Conservation (phyloP, 2,888 invertebrate species). For the Cantharis rufa region DNA sequence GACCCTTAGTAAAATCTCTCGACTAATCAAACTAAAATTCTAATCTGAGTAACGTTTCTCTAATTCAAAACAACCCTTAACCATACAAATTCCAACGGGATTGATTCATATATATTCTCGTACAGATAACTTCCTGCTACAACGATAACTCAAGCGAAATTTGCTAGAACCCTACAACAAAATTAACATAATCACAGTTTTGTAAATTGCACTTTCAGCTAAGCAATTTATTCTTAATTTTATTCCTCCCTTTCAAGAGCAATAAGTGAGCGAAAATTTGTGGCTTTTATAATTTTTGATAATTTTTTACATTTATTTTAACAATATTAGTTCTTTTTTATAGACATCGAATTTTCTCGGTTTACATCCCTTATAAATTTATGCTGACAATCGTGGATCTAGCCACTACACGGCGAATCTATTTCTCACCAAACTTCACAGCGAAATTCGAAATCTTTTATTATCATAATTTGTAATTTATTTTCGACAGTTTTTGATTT, state of each 20-base stretch:
- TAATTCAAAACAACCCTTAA: constrained; percentile 11
- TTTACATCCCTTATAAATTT: background rate
- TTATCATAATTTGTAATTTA: background rate
- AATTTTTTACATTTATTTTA: background rate
- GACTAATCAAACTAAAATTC: constrained; percentile 3
- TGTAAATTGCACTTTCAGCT: background rate
- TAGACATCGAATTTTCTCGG: too few species aligned
- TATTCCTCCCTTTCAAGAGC: background rate
- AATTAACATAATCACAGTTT: constrained; percentile 7
- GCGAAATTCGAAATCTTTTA: background rate
- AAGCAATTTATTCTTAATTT: background rate
- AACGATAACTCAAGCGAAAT: background rate
- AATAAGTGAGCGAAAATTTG: background rate
- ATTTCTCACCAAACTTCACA: background rate
- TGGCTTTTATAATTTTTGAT: background rate
- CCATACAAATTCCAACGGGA: constrained; percentile 5
- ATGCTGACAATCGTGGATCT: background rate
- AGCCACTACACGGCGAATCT: background rate
- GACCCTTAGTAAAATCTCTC: constrained; percentile 5
- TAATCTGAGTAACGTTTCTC: constrained; percentile 13
- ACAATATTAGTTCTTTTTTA: background rate
- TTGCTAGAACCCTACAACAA: background rate
- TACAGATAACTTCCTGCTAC: constrained; percentile 4
- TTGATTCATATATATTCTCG: constrained; percentile 13
- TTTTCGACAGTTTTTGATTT: background rate